Conservation (phyloP, 2,797 vertebrate genomes). For the Poecile montanus region DNA sequence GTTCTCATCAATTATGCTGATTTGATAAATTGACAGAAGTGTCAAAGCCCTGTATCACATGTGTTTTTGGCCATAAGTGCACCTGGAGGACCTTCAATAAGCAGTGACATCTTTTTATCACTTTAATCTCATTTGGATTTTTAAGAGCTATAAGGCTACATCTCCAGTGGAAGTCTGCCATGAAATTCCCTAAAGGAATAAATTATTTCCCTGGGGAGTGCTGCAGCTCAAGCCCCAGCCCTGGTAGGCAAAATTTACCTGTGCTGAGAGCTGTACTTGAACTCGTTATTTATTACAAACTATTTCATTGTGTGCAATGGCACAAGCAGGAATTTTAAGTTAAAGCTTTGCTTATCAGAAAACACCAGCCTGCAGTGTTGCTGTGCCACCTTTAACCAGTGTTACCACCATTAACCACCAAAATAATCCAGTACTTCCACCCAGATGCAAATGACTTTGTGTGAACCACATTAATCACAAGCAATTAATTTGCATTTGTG, state of each 20-base stretch:
- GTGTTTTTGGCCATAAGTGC: fast-evolving
- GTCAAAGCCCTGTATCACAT: fast-evolving
- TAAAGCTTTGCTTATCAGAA: background rate
- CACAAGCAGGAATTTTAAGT: background rate
- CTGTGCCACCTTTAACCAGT: background rate
- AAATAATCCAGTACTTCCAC: background rate
- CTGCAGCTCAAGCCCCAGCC: background rate
- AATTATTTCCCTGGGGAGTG: background rate
- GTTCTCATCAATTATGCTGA: background rate
- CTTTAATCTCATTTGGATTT: background rate
- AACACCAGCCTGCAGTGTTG: background rate
- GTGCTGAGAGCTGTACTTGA: background rate
- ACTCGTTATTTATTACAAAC: background rate
- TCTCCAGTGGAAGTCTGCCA: background rate
- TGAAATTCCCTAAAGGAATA: background rate
- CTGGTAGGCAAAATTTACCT: background rate
- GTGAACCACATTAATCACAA: background rate
- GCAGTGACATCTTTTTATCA: background rate
- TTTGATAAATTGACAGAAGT: background rate
- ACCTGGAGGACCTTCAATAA: background rate
- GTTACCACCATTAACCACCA: background rate
- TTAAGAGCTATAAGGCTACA: background rate
- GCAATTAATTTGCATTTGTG: background rate
- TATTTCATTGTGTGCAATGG: background rate
- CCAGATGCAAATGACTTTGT: background rate